phyloP scores from a whole-genome alignment of 1,140 invertebrate genomes.

The Anoplophora glabripennis region DNA sequence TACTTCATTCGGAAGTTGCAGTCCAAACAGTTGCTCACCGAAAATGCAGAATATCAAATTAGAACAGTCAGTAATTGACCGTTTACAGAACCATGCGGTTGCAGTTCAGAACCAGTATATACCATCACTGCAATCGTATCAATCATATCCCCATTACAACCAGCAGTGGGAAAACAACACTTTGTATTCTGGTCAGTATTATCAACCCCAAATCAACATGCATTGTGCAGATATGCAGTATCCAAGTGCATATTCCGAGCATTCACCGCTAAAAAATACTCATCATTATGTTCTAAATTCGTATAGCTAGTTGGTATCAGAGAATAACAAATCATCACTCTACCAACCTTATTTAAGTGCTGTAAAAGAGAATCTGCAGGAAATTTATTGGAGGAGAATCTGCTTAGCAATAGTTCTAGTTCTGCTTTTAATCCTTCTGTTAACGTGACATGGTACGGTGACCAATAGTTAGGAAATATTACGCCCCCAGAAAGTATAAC shows the following conservation, averaged over 20 bases:
- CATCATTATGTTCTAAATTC: neutral
- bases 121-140: neutral
- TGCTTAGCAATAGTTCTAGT: too few relatives aligned
- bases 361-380: neutral
- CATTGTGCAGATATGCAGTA: neutral
- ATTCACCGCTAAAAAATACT: neutral
- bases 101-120: neutral
- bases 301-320: neutral
- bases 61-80: neutral
- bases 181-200: neutral
- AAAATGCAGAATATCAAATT: neutral
- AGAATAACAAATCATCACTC: neutral
- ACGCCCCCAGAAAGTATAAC: neutral
- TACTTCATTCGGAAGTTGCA: neutral
- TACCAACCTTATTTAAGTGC: neutral
- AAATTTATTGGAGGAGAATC: neutral
- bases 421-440: neutral
- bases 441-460: neutral
- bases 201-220: neutral
- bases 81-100: neutral
- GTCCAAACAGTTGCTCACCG: neutral
- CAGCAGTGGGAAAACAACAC: conserved; percentile 1
- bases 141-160: neutral
- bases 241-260: neutral
- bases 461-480: neutral